Evolutionary conservation across 2,113 vertebrate species (phyloP), one percentile per base, ranked within the genome.

Genomic region (Cyprinodon tularosa): DNA sequence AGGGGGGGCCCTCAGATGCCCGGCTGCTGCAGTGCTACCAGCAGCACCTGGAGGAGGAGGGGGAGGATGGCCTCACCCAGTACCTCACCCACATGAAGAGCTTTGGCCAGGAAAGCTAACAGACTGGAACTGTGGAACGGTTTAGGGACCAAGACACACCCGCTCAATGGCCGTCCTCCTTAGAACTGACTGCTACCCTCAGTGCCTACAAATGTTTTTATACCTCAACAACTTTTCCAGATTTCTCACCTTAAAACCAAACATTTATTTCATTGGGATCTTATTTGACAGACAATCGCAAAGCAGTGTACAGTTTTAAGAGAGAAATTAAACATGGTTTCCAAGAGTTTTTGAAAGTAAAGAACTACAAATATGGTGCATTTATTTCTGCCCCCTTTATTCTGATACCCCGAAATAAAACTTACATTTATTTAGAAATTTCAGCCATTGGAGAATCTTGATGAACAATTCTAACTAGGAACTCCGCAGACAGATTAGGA

Each of bases 11-110:
- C 0, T 92, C 92, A 0, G 92, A 89, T 0, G 92, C 95, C 68
- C 96, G 95, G 75, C 66, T 97, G 40, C 96, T 96, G 50, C 96
- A 96, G 87, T 96, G 96, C 80, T 96, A 95, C 86, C 96, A 97
- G 38, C 95, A 97, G 87, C 96, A 96, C 50, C 86, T 93, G 0
- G 93, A 95, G 68, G 93, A 92, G 22, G 95, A 94, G 5, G 91
- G 85, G 0, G 95, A 95, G 74, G 94, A 94, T 1, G 95, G 94
- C 6, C 92, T 97, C 71, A 91, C 96, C 62, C 95, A 96, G 71
- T 96, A 95, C 75, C 95, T 97, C 76, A 95, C 91, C 2, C 95
- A 96, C 74, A 93, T 96, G 83, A 93, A 93, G 74, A 94, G 88
- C 93, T 94, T 96, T 72, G 91, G 92, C 40, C 92, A 95, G 74